Evolutionary conservation across 2,113 vertebrate genomes (phyloP).

Genomic region (Forbesichthys papilliferus): DNA sequence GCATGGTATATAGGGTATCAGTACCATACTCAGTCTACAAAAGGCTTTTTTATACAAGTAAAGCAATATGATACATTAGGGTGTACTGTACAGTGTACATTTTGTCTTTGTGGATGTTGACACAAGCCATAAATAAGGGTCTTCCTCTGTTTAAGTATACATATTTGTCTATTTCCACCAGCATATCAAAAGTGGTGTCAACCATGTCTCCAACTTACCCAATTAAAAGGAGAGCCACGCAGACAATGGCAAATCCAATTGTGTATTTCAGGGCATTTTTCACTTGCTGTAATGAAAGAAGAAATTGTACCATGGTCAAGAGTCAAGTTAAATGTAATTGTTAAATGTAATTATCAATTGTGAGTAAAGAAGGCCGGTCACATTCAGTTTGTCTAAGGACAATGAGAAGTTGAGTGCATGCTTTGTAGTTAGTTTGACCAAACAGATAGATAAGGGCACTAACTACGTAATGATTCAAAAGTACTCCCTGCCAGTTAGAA

Average conservation of each 20-base stretch:
- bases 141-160: constrained; percentile 50
- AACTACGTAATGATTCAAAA: constrained; percentile 67
- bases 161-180: constrained; percentile 36
- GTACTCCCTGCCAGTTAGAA: constrained; percentile 45
- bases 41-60: neutral
- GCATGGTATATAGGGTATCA: neutral
- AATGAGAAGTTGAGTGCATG: constrained; percentile 40
- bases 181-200: constrained; percentile 34
- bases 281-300: constrained; percentile 85
- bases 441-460: constrained; percentile 56
- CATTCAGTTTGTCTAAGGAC: constrained; percentile 42
- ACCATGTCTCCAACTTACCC: constrained; percentile 84
- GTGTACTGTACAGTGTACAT: neutral
- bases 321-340: constrained; percentile 52
- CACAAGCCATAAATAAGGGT: constrained; percentile 27
- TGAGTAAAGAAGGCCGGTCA: constrained; percentile 32
- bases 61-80: constrained; percentile 8
- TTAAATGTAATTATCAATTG: constrained; percentile 53
- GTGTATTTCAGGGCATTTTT: constrained; percentile 93
- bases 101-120: constrained; percentile 24
- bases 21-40: neutral
- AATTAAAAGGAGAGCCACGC: constrained; percentile 89
- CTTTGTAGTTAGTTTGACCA: constrained; percentile 48
- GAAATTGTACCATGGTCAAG: constrained; percentile 41
- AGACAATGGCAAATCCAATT: constrained; percentile 87